phyloP scores from a whole-genome alignment of 2,888 invertebrate genomes.

The Eupithecia vulgata region DNA sequence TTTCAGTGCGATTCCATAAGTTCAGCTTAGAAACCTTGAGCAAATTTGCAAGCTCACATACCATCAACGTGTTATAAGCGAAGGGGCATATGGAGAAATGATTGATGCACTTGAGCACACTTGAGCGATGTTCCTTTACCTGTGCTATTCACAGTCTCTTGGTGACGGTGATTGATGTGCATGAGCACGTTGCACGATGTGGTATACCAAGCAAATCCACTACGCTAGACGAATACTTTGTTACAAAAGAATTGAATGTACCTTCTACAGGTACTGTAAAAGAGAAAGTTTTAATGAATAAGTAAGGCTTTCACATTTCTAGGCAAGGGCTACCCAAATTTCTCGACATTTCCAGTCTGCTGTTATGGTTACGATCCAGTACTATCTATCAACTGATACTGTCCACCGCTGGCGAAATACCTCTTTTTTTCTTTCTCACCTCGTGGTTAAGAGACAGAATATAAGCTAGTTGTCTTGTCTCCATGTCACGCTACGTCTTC shows the following conservation, averaged over 20 bases:
- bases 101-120: slow-evolving; percentile 9
- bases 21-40: slow-evolving; percentile 7
- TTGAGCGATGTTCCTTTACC: not conserved
- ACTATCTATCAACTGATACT: not conserved
- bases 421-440: not conserved
- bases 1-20: not conserved
- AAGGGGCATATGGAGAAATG: slow-evolving; percentile 7
- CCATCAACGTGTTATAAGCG: not conserved
- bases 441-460: not conserved
- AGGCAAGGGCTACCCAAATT: not conserved
- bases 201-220: not conserved
- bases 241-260: not conserved
- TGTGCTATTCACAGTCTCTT: slow-evolving; percentile 6
- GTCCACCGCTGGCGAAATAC: not conserved
- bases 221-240: not conserved
- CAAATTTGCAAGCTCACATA: slow-evolving; percentile 1
- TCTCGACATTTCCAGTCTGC: not conserved
- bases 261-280: not conserved
- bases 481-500: not conserved
- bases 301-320: not conserved
- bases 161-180: slow-evolving; percentile 5
- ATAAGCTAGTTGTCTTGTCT: not conserved
- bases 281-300: not conserved
- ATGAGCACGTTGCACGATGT: not conserved
- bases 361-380: not conserved